Evolutionary conservation across 2,113 vertebrate genomes (phyloP), one percentile per base, ranked within the genome.

Genomic region (Vulpes vulpes): DNA sequence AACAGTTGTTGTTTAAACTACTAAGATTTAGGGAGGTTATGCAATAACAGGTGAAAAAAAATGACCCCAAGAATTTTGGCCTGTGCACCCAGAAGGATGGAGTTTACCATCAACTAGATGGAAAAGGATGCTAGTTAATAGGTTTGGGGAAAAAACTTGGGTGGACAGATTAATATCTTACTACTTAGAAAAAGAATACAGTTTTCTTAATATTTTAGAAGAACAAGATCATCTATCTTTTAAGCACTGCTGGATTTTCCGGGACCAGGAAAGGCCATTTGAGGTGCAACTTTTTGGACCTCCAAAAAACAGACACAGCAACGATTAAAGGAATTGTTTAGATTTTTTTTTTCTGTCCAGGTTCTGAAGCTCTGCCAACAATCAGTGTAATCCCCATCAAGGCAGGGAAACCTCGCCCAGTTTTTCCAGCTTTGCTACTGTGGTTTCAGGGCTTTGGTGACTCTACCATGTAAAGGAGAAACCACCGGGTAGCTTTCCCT

Each of bases 401-500:
- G 59, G 82, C 64, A 90, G 27, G 78, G 88, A 86, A 92, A 86
- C 35, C 57, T 95, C 0, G 0, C 35, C 83, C 27, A 30, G 27
- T 59, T 91, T 88, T 86, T 85, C 84, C 85, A 78, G 59, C 55
- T 83, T 94, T 86, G 62, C 51, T 71, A 83, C 43, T 93, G 85
- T 78, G 93, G 93, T 96, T 97, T 96, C 83, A 94, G 90, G 69
- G 87, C 74, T 87, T 51, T 27, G 12, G 60, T 30, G 67, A 59
- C 7, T 69, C 62, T 65, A n/a, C 43, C 88, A 88, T 7, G 62
- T 92, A 65, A 87, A 95, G 78, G 14, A 92, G 60, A 95, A 96
- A 88, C 81, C 85, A 71, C 64, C 4, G 4, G 25, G 73, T 95
- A 49, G 76, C 88, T 83, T 74, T 96, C 82, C 78, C 49, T 92